Evolutionary conservation across 2,113 vertebrate species (phyloP), one percentile per base, ranked within the genome.

Genomic region (Dolichallabes microphthalmus): DNA sequence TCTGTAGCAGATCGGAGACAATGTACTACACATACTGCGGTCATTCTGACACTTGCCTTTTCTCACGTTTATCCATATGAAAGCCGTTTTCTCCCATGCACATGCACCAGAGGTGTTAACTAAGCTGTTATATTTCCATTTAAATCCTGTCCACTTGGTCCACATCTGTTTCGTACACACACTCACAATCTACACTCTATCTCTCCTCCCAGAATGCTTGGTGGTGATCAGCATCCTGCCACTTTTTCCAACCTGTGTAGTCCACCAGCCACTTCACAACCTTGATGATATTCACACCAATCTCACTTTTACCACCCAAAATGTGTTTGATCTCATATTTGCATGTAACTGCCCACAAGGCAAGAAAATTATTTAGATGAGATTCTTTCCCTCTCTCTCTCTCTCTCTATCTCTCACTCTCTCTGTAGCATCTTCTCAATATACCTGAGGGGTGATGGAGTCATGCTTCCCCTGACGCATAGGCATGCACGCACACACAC

Each of bases 281-380:
- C 87, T 90, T 94, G 94, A 93, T 95, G 93, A 94, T 94, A 93
- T 93, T 93, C 92, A 90, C 91, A 86, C 89, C 93, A 93, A 93
- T 94, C 93, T 93, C 82, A 81, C 89, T 88, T 89, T 93, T 93
- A 91, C 91, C 91, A 91, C 91, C 93, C 92, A 92, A 89, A 93
- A 92, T 90, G 92, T 92, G 93, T 95, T 95, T 95, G 94, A 95
- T 95, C 95, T 94, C 89, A 89, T 90, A 95, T 95, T 95, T 95
- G 94, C 95, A 95, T 95, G 93, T 94, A 87, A 85, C 86, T 82
- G 93, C 93, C 95, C 92, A 91, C 89, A 35, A 94, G 95, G 91
- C 90, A 83, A 90, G 80, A 92, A 94, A 93, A 94, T 94, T 93
- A 95, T 95, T 95, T 94, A 93, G 93, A 94, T 94, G 93, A 94